phyloP scores from a whole-genome alignment of 1,140 invertebrate genomes.

The Saccostrea glomerata region DNA sequence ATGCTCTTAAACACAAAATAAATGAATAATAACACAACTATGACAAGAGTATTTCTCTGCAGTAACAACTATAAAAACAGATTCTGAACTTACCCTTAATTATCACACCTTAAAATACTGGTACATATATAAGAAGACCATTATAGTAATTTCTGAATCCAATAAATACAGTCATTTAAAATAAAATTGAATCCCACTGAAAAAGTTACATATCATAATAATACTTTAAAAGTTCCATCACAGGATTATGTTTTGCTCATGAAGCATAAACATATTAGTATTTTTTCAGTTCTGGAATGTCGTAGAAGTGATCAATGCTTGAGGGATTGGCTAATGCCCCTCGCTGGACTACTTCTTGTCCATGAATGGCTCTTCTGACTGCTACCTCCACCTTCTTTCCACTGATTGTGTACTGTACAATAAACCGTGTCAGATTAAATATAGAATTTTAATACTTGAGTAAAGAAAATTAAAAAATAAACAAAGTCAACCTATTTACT shows the following conservation, averaged over 20 bases:
- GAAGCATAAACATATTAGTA: conserved; percentile 43
- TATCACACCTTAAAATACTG: background rate
- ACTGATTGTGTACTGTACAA: conserved; percentile 81
- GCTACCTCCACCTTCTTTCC: conserved; percentile 84
- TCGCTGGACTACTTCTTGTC: conserved; percentile 76
- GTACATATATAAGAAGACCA: background rate
- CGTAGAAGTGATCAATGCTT: conserved; percentile 73
- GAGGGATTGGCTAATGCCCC: conserved; percentile 77
- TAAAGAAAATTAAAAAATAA: no score
- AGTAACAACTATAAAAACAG: no score
- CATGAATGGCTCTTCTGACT: conserved; percentile 81
- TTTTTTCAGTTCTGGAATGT: conserved; percentile 72
- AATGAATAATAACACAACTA: no score
- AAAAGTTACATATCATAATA: background rate
- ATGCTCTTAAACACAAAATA: no score
- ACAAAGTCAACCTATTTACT: no score
- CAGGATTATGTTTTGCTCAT: background rate
- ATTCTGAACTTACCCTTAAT: no score
- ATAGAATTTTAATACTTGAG: no score
- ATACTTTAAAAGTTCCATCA: background rate
- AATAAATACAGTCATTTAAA: background rate
- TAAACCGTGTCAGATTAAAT: background rate
- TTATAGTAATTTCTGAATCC: background rate
- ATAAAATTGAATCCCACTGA: background rate
- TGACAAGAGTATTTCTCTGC: no score